Evolutionary conservation across 1,140 invertebrate genomes (phyloP), one percentile per base, ranked within the genome.

Genomic region (Stratiolaelaps scimitus): DNA sequence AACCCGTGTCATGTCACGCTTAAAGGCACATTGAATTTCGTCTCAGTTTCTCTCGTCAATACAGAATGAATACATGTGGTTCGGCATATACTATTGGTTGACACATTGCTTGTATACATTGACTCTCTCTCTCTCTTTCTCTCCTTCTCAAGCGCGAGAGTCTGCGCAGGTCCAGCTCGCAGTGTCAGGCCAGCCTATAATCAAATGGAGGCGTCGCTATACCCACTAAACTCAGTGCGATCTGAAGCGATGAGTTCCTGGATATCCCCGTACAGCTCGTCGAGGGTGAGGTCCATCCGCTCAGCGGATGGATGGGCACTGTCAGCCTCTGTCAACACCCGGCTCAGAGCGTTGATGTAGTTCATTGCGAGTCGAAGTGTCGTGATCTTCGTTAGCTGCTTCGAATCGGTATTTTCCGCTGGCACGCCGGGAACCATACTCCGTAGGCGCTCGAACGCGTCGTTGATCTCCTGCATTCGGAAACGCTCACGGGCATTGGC

Each of bases 391-490:
- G 88, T 91, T 64, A 89, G 75, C 34, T 40, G 34, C 76, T 89
- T 90, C 72, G 87, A 84, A 73, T 82, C 82, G 46, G 78, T 76
- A 1, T 26, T 20, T 7, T 66, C 65, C 56, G 47, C 46, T 10
- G 73, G 75, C 64, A 76, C 74, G 40, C 73, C 71, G 1, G 89
- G 89, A 0, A 92, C 84, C 7, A 83, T 85, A 44, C 80, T 79
- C 23, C 86, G 80, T 0, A 92, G 77, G 1, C 81, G 79, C 74
- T 90, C 87, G 76, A 91, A 92, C 0, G 88, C 89, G 53, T 82
- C 79, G 76, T 92, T 92, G 68, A 92, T 91, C 74, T 92, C 88
- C 65, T 71, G 78, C 88, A 92, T 92, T 56, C 89, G 77, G 65
- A 81, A 83, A 30, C 89, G 74, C 75, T 92, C 89, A 4, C 89